Evolutionary conservation across 2,888 invertebrate species (phyloP).

Genomic region (Polydrusus pterygomalis): DNA sequence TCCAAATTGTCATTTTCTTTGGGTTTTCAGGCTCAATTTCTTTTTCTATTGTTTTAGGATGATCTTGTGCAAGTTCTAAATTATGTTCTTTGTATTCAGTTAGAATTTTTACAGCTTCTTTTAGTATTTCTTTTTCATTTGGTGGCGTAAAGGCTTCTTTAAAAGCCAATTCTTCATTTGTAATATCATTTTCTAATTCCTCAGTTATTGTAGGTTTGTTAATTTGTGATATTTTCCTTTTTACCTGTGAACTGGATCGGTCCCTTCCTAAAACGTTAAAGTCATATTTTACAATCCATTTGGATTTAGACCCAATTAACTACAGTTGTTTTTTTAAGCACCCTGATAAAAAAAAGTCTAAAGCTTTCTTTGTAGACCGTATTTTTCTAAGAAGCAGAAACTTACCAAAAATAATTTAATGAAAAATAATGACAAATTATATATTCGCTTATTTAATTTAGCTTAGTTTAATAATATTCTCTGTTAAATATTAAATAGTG

Average conservation of each 20-base stretch:
- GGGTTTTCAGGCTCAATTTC: constrained; percentile 42
- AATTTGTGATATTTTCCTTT: constrained; percentile 53
- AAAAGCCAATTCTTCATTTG: constrained; percentile 40
- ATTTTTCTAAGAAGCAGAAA: too few relatives aligned
- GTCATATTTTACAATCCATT: too few relatives aligned
- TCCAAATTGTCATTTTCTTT: constrained; percentile 71
- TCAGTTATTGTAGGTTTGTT: constrained; percentile 62
- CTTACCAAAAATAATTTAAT: too few relatives aligned
- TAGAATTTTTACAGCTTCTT: constrained; percentile 75
- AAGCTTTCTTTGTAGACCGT: too few relatives aligned
- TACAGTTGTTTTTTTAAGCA: too few relatives aligned
- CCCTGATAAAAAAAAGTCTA: too few relatives aligned
- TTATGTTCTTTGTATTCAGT: constrained; percentile 70
- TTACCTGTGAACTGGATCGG: constrained; percentile 36
- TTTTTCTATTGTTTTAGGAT: constrained; percentile 8
- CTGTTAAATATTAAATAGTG: too few relatives aligned
- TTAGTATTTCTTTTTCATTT: constrained; percentile 76
- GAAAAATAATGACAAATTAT: too few relatives aligned
- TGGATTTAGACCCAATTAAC: too few relatives aligned
- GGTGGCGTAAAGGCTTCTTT: constrained; percentile 29
- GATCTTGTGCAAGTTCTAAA: constrained; percentile 8
- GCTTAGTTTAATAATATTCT: too few relatives aligned
- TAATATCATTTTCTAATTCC: constrained; percentile 57
- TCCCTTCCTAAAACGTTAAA: constrained; percentile 42
- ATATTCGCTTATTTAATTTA: too few relatives aligned